A percentile compares a stretch with the other conserved stretches of the same genome.
These are phyloP conservation scores for Drosophila kikkawai DNA, from an alignment of 1,140 invertebrate genomes.

Conservation along the genomic window DNA sequence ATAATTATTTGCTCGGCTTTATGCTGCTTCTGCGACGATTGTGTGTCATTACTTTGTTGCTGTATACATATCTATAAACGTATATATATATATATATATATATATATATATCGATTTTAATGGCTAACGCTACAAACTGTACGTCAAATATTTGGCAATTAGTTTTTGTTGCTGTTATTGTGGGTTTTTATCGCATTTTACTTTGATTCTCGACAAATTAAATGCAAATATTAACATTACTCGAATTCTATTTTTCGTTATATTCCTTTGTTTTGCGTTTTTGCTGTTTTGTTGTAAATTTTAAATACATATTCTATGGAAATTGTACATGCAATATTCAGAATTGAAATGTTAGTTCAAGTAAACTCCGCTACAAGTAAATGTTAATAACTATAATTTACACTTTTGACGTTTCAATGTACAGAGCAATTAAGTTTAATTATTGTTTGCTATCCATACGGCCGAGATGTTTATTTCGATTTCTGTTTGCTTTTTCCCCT, in stretches of 20 bases:
- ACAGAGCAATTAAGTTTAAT: slow-evolving; percentile 78
- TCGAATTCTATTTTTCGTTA: slow-evolving; percentile 40
- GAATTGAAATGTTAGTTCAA: slow-evolving; percentile 54
- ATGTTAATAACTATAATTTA: slow-evolving; percentile 60
- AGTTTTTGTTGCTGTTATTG: slow-evolving; percentile 66
- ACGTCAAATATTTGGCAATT: slow-evolving; percentile 81
- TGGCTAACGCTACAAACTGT: slow-evolving; percentile 65
- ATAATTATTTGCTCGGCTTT: slow-evolving; percentile 66
- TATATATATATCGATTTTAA: slow-evolving; percentile 29
- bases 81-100: slow-evolving; percentile 31
- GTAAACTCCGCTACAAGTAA: slow-evolving; percentile 51
- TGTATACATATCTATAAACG: slow-evolving; percentile 42
- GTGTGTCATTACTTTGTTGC: slow-evolving; percentile 22
- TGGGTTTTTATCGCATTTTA: slow-evolving; percentile 56
- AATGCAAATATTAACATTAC: slow-evolving; percentile 74
- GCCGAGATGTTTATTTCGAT: slow-evolving; percentile 39
- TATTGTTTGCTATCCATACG: slow-evolving; percentile 68
- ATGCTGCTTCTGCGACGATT: slow-evolving; percentile 22
- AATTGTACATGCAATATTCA: slow-evolving; percentile 66
- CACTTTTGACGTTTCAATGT: slow-evolving; percentile 64
- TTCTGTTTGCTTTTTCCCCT: slow-evolving; percentile 30
- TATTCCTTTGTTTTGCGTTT: slow-evolving; percentile 45
- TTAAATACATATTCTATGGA: slow-evolving; percentile 47
- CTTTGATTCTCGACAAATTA: slow-evolving; percentile 66
- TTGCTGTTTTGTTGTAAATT: slow-evolving; percentile 17